Percentiles rank a stretch among this genome's conserved stretches.
Evolutionary conservation across 2,797 vertebrate genomes (phyloP).

Genomic region (Cephalopachus bancanus): DNA sequence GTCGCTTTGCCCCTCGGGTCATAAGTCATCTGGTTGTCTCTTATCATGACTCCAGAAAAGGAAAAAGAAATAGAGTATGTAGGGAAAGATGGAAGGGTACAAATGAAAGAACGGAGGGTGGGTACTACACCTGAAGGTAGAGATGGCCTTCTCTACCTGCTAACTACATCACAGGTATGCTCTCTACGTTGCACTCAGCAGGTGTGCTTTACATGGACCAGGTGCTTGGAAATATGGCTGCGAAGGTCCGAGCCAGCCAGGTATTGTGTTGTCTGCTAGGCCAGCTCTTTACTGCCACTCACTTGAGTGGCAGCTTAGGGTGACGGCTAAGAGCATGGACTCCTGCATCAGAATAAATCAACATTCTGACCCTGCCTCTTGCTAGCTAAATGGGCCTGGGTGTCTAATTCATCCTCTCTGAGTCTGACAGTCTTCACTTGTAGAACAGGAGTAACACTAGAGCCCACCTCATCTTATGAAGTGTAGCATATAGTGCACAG

Average conservation of each 20-base stretch:
- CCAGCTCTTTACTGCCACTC: background rate
- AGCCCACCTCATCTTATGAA: background rate
- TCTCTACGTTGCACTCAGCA: background rate
- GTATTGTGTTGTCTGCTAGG: too few species aligned
- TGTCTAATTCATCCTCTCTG: background rate
- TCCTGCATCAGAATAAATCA: background rate
- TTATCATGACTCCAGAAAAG: background rate
- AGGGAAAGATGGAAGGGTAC: background rate
- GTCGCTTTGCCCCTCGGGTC: background rate
- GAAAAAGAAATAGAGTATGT: background rate
- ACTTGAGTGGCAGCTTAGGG: background rate
- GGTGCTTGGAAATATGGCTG: background rate
- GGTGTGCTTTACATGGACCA: background rate
- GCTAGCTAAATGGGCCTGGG: background rate
- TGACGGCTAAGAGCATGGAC: background rate
- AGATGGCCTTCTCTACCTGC: rapidly evolving
- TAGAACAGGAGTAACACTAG: background rate
- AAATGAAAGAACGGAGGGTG: background rate
- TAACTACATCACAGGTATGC: rapidly evolving
- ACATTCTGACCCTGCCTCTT: background rate
- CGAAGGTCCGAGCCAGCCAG: background rate
- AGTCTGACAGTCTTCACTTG: background rate
- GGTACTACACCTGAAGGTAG: background rate
- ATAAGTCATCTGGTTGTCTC: background rate
- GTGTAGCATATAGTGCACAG: rapidly evolving